Percentiles rank a stretch among this genome's conserved stretches.
Conservation (phyloP, 2,113 vertebrate species). For the Pleuronectes platessa region DNA sequence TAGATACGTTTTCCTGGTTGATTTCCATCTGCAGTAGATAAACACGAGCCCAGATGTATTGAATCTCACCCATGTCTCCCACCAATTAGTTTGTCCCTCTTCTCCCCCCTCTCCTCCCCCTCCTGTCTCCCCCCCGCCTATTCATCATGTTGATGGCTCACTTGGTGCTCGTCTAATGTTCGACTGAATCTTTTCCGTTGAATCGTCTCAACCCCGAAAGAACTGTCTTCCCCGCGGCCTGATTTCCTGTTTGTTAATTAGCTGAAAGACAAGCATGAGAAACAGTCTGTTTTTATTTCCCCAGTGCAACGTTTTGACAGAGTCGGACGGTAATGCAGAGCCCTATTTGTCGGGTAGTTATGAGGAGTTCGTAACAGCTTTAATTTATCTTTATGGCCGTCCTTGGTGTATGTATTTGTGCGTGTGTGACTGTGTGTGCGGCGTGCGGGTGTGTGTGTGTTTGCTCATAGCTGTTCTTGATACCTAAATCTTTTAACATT, state of each 20-base stretch:
- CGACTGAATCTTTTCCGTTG: constrained; percentile 35
- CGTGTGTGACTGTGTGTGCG: constrained; percentile 23
- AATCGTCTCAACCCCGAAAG: constrained; percentile 56
- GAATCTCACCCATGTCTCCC: constrained; percentile 48
- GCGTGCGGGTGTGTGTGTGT: constrained; percentile 17
- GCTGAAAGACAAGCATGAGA: constrained; percentile 74
- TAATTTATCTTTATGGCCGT: constrained; percentile 61
- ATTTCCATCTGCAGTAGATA: constrained; percentile 18
- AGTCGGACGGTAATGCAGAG: constrained; percentile 53
- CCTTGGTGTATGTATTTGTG: constrained; percentile 40
- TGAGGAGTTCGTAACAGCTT: constrained; percentile 60
- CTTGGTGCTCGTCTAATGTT: constrained; percentile 70
- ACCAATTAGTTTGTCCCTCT: constrained; percentile 53
- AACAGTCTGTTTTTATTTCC: constrained; percentile 77
- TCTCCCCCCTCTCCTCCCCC: not conserved
- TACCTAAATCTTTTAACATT: constrained; percentile 34
- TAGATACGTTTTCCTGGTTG: not conserved
- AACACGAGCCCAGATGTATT: constrained; percentile 51
- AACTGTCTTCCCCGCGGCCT: constrained; percentile 62
- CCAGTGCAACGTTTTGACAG: constrained; percentile 68
- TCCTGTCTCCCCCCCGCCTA: constrained; percentile 38
- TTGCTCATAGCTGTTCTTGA: constrained; percentile 33
- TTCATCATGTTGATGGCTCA: constrained; percentile 80
- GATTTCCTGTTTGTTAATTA: constrained; percentile 81
- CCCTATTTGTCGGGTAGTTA: constrained; percentile 64